These are phyloP conservation scores for Melanerpes formicivorus DNA, from an alignment of 2,113 vertebrate genomes.

Conservation along the genomic window DNA sequence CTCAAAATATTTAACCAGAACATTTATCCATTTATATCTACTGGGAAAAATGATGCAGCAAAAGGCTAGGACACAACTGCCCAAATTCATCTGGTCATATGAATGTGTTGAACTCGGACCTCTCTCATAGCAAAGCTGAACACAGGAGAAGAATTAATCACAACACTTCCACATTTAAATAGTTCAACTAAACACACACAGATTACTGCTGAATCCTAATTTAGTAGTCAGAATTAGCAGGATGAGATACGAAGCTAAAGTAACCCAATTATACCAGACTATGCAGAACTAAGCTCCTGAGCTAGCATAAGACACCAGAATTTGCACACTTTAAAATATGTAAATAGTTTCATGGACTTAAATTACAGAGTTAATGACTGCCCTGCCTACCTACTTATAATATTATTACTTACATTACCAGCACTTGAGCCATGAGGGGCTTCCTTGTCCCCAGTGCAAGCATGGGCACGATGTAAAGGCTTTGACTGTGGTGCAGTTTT, in stretches of 20 bases:
- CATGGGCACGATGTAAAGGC: not conserved
- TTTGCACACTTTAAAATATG: conserved; percentile 4
- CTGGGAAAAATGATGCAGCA: not conserved
- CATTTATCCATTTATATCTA: not conserved
- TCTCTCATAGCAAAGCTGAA: not conserved
- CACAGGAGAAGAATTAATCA: not conserved
- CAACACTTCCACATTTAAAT: not conserved
- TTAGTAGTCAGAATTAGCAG: conserved; percentile 23
- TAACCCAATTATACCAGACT: conserved; percentile 31
- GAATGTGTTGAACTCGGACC: not conserved
- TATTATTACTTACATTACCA: not conserved
- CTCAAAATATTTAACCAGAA: not conserved
- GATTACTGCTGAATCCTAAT: conserved; percentile 25
- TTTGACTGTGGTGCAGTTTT: not conserved
- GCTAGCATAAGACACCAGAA: conserved; percentile 30
- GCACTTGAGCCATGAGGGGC: not conserved
- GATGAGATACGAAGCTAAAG: conserved; percentile 3
- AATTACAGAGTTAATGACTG: not conserved
- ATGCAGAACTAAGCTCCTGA: conserved; percentile 42
- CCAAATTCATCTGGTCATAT: not conserved
- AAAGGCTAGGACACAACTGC: not conserved
- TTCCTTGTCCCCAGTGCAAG: not conserved
- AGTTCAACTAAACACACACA: not conserved
- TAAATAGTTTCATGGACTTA: not conserved
- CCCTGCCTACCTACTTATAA: not conserved